A percentile compares a stretch with the other conserved stretches of the same genome.
Conservation (phyloP, 2,113 vertebrate genomes). For the Tricholaema leucomelas region DNA sequence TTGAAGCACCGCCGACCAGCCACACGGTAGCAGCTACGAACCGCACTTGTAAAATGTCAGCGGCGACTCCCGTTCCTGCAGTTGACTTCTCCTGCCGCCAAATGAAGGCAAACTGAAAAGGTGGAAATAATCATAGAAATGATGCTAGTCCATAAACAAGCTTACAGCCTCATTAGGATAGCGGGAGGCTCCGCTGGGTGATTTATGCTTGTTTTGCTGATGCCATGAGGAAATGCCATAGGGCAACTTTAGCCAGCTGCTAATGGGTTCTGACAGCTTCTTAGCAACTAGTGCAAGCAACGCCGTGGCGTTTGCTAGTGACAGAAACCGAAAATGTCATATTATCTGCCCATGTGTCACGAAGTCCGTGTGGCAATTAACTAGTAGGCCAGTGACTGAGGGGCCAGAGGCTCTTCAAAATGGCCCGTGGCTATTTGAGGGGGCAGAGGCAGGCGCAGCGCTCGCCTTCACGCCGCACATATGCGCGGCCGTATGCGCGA, state of each 20-base stretch:
- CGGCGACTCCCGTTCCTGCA: slow-evolving; percentile 69
- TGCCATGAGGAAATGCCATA: slow-evolving; percentile 93
- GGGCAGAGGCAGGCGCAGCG: slow-evolving; percentile 60
- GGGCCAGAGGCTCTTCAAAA: slow-evolving; percentile 92
- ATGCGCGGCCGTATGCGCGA: slow-evolving; percentile 73
- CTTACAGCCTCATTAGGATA: slow-evolving; percentile 96
- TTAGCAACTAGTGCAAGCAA: slow-evolving; percentile 93
- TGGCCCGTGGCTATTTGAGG: slow-evolving; percentile 90
- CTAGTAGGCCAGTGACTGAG: slow-evolving; percentile 93
- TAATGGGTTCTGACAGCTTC: slow-evolving; percentile 97
- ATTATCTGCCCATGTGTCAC: slow-evolving; percentile 89
- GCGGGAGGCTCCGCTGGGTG: slow-evolving; percentile 89
- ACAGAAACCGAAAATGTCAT: slow-evolving; percentile 91
- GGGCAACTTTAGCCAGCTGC: slow-evolving; percentile 91
- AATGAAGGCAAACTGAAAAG: slow-evolving; percentile 86
- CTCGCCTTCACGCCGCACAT: slow-evolving; percentile 72
- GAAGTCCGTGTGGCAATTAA: slow-evolving; percentile 94
- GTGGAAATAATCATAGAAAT: slow-evolving; percentile 96
- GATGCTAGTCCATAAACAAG: slow-evolving; percentile 91
- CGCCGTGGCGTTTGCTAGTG: slow-evolving; percentile 82
- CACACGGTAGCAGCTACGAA: slow-evolving; percentile 77
- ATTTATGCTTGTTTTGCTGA: slow-evolving; percentile 89
- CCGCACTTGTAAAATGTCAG: slow-evolving; percentile 80
- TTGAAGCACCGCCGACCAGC: slow-evolving; percentile 70
- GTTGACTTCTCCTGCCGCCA: slow-evolving; percentile 81